phyloP scores from a whole-genome alignment of 2,888 invertebrate species.

The Hypomecis punctinalis region DNA sequence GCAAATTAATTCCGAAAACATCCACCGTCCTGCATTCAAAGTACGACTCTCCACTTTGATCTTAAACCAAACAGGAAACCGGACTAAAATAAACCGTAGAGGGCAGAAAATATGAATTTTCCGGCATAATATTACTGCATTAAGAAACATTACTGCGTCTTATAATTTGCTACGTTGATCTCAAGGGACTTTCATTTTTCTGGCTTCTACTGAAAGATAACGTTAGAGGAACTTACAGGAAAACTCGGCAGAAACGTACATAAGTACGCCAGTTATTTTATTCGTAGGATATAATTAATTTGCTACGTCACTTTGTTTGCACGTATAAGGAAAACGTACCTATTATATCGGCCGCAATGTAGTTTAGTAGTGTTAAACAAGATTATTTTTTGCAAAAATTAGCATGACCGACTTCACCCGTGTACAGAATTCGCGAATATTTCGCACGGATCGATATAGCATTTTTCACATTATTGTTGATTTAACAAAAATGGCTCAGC shows the following conservation, averaged over 20 bases:
- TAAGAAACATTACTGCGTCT: conserved; percentile 34
- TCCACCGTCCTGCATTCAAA: conserved; percentile 9
- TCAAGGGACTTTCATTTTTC: conserved; percentile 21
- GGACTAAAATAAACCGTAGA: conserved; percentile 9
- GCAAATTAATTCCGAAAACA: background rate
- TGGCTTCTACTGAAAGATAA: conserved; percentile 16
- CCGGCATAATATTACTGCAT: conserved; percentile 35
- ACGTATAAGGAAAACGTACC: background rate
- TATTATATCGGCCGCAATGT: too few species aligned
- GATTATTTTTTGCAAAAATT: too few species aligned
- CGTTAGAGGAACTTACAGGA: conserved; percentile 11
- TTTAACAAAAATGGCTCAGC: too few species aligned
- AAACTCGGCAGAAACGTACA: conserved; percentile 8
- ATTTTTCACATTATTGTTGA: too few species aligned
- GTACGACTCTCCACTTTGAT: conserved; percentile 6
- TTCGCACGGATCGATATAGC: too few species aligned
- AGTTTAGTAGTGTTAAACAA: too few species aligned
- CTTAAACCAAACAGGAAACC: conserved; percentile 12
- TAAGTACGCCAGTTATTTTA: conserved; percentile 2
- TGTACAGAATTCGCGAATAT: too few species aligned
- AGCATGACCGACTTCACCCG: too few species aligned
- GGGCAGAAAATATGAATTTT: conserved; percentile 22
- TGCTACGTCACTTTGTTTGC: background rate
- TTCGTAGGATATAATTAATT: conserved; percentile 2
- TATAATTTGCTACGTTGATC: conserved; percentile 30